phyloP scores from a whole-genome alignment of 2,113 vertebrate genomes.

The Periophthalmodon schlosseri region DNA sequence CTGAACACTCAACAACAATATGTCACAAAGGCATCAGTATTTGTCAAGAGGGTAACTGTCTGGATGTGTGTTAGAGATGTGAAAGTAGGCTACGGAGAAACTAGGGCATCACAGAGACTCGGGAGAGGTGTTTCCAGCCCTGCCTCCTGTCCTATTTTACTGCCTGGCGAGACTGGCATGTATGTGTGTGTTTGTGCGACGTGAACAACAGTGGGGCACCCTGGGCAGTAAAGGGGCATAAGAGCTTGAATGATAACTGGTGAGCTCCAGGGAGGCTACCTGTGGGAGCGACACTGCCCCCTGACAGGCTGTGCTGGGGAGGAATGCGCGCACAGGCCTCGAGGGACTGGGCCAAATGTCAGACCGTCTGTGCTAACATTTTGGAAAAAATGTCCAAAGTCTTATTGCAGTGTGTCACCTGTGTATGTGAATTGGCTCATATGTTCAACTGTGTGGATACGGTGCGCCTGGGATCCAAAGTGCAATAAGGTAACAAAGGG shows the following conservation, averaged over 20 bases:
- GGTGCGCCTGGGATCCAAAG: too few relatives aligned
- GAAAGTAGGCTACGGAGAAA: constrained; percentile 73
- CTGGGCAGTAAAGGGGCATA: constrained; percentile 48
- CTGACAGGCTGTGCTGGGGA: constrained; percentile 57
- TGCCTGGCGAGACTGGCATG: constrained; percentile 60
- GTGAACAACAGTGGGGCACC: constrained; percentile 50
- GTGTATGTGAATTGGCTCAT: constrained; percentile 22
- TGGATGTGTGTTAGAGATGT: constrained; percentile 41
- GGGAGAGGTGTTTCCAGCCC: constrained; percentile 69
- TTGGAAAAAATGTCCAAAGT: constrained; percentile 51
- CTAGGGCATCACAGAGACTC: constrained; percentile 65
- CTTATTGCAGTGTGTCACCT: constrained; percentile 55
- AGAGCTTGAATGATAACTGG: constrained; percentile 57
- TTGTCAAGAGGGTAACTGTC: constrained; percentile 49
- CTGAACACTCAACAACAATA: constrained; percentile 21
- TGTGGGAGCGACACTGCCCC: constrained; percentile 51
- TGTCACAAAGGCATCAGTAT: constrained; percentile 48
- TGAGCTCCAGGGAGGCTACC: constrained; percentile 59
- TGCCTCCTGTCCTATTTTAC: constrained; percentile 71
- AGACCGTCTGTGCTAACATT: constrained; percentile 57
- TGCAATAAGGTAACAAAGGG: too few relatives aligned
- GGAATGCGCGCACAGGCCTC: constrained; percentile 46
- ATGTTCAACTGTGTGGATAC: not conserved
- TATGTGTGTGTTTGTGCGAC: constrained; percentile 29
- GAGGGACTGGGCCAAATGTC: constrained; percentile 60